Evolutionary conservation across 2,113 vertebrate species (phyloP).

Genomic region (Rhagologus leucostigma): DNA sequence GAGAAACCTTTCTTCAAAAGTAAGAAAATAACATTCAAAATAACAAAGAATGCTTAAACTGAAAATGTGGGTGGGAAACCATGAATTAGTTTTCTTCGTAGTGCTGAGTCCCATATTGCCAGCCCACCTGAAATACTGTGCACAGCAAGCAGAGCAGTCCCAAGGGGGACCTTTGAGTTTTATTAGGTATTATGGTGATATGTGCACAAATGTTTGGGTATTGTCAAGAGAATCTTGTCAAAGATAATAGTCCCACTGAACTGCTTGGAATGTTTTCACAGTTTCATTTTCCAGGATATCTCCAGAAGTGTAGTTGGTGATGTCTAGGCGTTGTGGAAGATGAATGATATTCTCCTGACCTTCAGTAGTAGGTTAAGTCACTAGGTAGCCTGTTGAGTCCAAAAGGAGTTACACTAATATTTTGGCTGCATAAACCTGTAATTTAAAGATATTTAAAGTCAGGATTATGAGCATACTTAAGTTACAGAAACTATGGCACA

Average conservation of each 20-base stretch:
- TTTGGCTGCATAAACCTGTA: neutral
- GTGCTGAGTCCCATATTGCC: neutral
- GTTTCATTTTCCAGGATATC: constrained; percentile 23
- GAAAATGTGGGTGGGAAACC: neutral
- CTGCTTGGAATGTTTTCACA: constrained; percentile 29
- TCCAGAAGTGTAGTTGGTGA: neutral
- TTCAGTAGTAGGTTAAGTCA: neutral
- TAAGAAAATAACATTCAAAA: neutral
- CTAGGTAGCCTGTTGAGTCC: neutral
- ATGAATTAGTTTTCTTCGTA: neutral
- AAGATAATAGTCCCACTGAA: neutral
- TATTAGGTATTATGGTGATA: neutral
- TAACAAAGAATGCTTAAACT: neutral
- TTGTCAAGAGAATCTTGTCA: constrained; percentile 13
- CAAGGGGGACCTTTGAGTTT: neutral
- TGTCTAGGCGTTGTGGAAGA: neutral
- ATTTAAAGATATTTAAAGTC: neutral
- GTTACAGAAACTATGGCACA: neutral
- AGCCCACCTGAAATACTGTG: neutral
- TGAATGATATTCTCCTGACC: neutral
- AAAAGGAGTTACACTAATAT: neutral
- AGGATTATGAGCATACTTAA: neutral
- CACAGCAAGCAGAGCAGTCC: neutral
- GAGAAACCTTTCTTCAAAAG: neutral
- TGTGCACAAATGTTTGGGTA: neutral